Evolutionary conservation across 1,140 invertebrate species (phyloP).

Genomic region (Lasioglossum albipes): DNA sequence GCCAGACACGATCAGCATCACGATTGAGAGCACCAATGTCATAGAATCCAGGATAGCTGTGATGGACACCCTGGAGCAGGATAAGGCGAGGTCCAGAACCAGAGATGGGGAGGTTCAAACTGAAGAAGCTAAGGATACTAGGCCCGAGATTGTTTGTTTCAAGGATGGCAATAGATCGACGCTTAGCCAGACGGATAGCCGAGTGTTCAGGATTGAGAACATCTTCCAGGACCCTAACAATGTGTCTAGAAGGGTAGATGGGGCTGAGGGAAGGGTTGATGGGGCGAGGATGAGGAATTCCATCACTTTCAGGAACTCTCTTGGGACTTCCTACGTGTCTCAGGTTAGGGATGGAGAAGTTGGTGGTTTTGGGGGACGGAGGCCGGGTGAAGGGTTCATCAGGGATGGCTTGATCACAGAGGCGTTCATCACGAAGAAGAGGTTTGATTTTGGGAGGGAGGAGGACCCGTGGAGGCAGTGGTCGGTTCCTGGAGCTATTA

Average conservation of each 20-base stretch:
- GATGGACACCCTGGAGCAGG: conserved; percentile 53
- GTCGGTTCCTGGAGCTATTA: conserved; percentile 5
- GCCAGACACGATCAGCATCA: conserved; percentile 72
- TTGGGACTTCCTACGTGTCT: conserved; percentile 61
- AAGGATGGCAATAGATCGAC: conserved; percentile 32
- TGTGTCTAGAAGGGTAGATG: conserved; percentile 18
- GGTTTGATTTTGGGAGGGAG: neutral
- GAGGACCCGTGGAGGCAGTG: conserved; percentile 41
- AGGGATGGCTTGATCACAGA: conserved; percentile 44
- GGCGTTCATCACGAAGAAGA: conserved; percentile 48
- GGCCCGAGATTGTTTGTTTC: neutral
- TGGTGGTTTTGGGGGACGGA: neutral
- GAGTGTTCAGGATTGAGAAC: conserved; percentile 70
- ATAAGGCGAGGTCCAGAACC: neutral
- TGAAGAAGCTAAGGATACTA: conserved; percentile 38
- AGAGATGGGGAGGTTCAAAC: conserved; percentile 66
- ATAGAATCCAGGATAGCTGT: conserved; percentile 71
- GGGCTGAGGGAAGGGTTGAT: conserved; percentile 20
- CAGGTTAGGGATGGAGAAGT: conserved; percentile 41
- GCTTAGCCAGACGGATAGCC: conserved; percentile 58
- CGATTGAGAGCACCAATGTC: conserved; percentile 67
- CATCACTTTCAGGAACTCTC: conserved; percentile 65
- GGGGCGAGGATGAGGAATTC: conserved; percentile 49
- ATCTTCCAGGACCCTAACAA: conserved; percentile 69
- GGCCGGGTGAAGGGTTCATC: conserved; percentile 18